Conservation (phyloP, 2,113 vertebrate genomes). For the Tetrao urogallus region DNA sequence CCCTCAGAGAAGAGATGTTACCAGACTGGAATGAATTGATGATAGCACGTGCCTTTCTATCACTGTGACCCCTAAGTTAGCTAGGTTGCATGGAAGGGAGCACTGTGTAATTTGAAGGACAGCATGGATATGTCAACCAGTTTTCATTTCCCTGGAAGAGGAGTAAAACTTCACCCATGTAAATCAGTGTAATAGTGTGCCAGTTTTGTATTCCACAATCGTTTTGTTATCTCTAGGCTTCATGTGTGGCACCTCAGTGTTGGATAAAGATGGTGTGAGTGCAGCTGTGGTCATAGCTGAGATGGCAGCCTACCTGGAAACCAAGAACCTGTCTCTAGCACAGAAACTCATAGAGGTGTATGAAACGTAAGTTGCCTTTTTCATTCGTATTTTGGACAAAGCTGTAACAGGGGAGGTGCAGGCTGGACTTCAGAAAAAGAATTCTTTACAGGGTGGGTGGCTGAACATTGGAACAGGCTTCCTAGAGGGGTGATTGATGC, state of each 20-base stretch:
- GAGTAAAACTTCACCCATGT: not conserved
- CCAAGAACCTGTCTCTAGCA: constrained; percentile 77
- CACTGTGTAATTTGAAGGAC: not conserved
- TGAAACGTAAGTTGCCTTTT: constrained; percentile 79
- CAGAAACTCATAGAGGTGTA: constrained; percentile 88
- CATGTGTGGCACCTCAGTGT: constrained; percentile 88
- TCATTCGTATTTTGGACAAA: not conserved
- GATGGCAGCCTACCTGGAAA: constrained; percentile 88
- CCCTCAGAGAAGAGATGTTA: not conserved
- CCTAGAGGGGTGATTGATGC: not conserved
- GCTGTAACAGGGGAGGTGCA: not conserved
- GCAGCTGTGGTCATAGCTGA: constrained; percentile 90
- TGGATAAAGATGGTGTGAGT: constrained; percentile 97
- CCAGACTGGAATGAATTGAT: not conserved
- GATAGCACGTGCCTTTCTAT: not conserved
- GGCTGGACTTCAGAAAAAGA: not conserved
- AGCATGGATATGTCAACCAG: not conserved
- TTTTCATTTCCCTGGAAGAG: not conserved
- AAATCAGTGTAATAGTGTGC: not conserved
- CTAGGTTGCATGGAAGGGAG: not conserved
- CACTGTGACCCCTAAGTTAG: not conserved
- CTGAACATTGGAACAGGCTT: not conserved
- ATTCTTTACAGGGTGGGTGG: too few relatives aligned
- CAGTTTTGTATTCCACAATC: not conserved
- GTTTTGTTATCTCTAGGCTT: constrained; percentile 80